These are phyloP conservation scores for Ostrea denselamellosa DNA, from an alignment of 1,140 invertebrate genomes.

Conservation along the genomic window DNA sequence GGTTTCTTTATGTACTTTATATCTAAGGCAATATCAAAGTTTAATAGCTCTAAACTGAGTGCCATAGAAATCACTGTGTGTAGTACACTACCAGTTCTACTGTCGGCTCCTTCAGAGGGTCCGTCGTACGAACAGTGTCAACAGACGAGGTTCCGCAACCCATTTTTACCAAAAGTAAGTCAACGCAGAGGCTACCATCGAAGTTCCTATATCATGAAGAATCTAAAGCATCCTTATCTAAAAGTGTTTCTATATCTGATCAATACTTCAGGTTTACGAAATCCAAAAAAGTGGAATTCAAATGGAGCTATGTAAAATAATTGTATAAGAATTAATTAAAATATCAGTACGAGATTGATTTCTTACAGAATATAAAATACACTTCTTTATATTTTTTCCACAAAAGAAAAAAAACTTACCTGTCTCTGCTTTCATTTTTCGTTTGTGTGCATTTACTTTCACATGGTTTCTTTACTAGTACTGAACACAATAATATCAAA, in stretches of 20 bases:
- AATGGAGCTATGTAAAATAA: too few species aligned
- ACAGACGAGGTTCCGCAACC: not conserved
- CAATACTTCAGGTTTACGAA: too few species aligned
- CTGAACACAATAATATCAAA: too few species aligned
- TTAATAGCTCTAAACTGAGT: too few species aligned
- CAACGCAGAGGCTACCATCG: not conserved
- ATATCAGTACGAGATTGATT: not conserved
- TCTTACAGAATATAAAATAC: not conserved
- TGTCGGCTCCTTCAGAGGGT: not conserved
- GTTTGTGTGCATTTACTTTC: not conserved
- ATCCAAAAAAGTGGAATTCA: too few species aligned
- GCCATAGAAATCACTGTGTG: not conserved
- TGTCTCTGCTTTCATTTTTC: not conserved
- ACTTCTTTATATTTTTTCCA: not conserved
- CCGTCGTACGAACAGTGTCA: not conserved
- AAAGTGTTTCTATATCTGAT: too few species aligned
- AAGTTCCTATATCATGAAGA: not conserved
- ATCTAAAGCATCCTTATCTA: not conserved
- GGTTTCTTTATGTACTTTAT: too few species aligned
- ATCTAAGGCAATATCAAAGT: too few species aligned
- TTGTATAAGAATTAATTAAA: too few species aligned
- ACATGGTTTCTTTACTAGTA: not conserved
- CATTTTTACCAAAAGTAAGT: not conserved
- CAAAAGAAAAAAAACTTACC: not conserved
- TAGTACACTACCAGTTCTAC: not conserved